A percentile compares a stretch with the other conserved stretches of the same genome.
Evolutionary conservation across 2,888 invertebrate genomes (phyloP).

Genomic region (Dasysyrphus albostriatus): DNA sequence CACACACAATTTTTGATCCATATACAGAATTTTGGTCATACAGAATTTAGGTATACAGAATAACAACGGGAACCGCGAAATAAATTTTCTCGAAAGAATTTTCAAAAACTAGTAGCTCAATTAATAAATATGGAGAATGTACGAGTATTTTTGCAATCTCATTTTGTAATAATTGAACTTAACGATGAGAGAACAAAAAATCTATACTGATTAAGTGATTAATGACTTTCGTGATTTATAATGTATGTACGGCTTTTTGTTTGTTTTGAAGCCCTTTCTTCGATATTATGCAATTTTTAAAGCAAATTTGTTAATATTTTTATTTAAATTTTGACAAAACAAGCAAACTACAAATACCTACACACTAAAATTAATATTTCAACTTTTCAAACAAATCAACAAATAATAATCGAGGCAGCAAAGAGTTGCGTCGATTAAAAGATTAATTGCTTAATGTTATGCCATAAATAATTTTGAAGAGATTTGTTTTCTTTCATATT

Average conservation of each 20-base stretch:
- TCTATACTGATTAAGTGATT: not conserved
- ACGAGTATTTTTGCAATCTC: no score
- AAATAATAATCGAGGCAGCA: not conserved
- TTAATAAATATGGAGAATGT: not conserved
- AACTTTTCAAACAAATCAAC: not conserved
- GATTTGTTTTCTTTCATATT: slow-evolving; percentile 18
- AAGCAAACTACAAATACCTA: not conserved
- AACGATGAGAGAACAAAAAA: not conserved
- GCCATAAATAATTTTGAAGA: not conserved
- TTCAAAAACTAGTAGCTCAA: no score
- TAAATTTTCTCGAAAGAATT: no score
- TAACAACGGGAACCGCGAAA: no score
- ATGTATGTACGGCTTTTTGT: not conserved
- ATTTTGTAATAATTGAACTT: not conserved
- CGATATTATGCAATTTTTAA: not conserved
- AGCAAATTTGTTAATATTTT: not conserved
- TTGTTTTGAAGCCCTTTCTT: not conserved
- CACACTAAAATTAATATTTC: not conserved
- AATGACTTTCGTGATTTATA: not conserved
- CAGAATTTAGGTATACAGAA: no score
- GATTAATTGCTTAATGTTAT: slow-evolving; percentile 34
- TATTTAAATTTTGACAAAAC: slow-evolving; percentile 9
- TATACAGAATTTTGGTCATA: no score
- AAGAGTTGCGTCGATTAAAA: slow-evolving; percentile 16
- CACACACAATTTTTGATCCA: no score